These are phyloP conservation scores for Mactra quadrangularis DNA, from an alignment of 1,140 invertebrate species.

Conservation along the genomic window DNA sequence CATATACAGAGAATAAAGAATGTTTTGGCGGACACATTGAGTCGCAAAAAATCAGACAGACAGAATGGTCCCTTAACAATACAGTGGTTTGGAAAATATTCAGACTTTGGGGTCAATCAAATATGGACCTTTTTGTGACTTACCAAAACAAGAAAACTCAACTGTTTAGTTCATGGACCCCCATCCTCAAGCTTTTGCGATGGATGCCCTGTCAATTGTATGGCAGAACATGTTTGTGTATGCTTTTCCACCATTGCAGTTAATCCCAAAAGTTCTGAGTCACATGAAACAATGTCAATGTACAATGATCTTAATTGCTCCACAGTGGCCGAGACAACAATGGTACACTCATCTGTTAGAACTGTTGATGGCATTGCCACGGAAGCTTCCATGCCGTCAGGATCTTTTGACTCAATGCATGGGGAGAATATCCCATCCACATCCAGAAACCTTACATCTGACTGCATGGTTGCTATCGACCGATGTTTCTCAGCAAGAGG, in stretches of 20 bases:
- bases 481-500: conserved; percentile 17
- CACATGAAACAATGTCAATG: conserved; percentile 32
- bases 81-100: conserved; percentile 38
- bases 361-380: conserved; percentile 24
- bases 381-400: neutral
- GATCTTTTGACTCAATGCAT: conserved; percentile 28
- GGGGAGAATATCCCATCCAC: conserved; percentile 12
- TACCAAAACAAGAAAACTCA: conserved; percentile 35
- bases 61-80: conserved; percentile 51
- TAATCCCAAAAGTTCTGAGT: conserved; percentile 31
- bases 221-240: conserved; percentile 45
- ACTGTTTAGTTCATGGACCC: conserved; percentile 40
- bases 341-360: conserved; percentile 15
- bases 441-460: conserved; percentile 8
- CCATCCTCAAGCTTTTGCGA: conserved; percentile 42
- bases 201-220: conserved; percentile 47
- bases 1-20: conserved; percentile 19
- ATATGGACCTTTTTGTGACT: conserved; percentile 58
- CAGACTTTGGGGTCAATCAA: conserved; percentile 25
- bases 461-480: conserved; percentile 56
- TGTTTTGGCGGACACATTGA: conserved; percentile 23
- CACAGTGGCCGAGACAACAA: conserved; percentile 43
- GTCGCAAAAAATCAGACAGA: neutral
- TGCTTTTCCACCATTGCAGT: conserved; percentile 20
- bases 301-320: conserved; percentile 45